Evolutionary conservation across 2,797 vertebrate species (phyloP), one percentile per base, ranked within the genome.

Genomic region (Sparus aurata): DNA sequence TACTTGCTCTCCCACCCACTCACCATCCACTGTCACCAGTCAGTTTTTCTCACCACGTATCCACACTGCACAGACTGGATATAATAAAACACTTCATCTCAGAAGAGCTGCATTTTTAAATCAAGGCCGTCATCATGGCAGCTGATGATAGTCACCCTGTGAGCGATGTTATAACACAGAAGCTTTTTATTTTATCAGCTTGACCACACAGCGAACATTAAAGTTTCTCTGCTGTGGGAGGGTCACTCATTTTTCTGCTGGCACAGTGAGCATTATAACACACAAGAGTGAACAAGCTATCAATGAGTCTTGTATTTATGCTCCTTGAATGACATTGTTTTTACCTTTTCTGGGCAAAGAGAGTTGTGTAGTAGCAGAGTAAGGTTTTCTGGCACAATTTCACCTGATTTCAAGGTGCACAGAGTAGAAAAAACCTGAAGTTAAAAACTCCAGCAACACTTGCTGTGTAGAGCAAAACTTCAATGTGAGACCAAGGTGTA

Each of bases 1-100:
- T 82, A 72, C 45, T 45, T 73, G 69, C 59, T 17, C 43, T 69
- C 34, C 73, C 68, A 69, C 57, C 69, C 64, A 69, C 79, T 84
- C 77, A 66, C 53, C 34, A n/a, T 77, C 64, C 70, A 65, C 69
- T 58, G 47, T 75, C 71, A 76, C 27, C 53, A 49, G 58, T 18
- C 47, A 58, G 46, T 59, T 60, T 60, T 60, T 63, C 57, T 65
- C 63, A 76, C 54, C 22, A 59, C 12, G 46, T 63, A 52, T 69
- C 47, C 68, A 53, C 18, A 47, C 23, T 13, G 38, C 23, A 66
- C 49, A 75, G 43, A 65, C 27, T 66, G 66, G 54, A 82, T 57
- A 62, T 57, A 10, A 70, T 50, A 59, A 60, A 83, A 61, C 23
- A 27, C n/a, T 77, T 73, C 12, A 46, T 13, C 69, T 59, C 49